Evolutionary conservation across 2,113 vertebrate genomes (phyloP).

Genomic region (Dolichallabes microphthalmus): DNA sequence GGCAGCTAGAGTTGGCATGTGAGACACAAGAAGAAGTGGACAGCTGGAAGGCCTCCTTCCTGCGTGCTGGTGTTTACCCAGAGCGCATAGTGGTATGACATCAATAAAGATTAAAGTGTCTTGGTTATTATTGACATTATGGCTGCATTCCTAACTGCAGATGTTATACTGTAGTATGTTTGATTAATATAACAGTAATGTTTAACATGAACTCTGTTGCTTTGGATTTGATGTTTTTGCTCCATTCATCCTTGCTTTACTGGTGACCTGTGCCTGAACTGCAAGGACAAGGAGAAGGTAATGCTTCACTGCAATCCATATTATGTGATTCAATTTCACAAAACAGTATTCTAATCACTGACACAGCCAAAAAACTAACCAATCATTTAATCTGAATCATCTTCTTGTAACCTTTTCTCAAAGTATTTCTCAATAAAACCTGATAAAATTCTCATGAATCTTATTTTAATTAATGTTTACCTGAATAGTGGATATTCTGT

Average conservation of each 20-base stretch:
- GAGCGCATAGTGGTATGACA: slow-evolving; percentile 84
- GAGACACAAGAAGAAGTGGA: slow-evolving; percentile 96
- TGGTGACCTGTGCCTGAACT: background rate
- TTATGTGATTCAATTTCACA: background rate
- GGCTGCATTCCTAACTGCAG: background rate
- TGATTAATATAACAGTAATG: background rate
- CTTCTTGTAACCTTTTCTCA: background rate
- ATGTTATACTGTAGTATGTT: background rate
- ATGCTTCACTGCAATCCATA: background rate
- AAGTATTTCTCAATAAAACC: background rate
- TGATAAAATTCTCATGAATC: background rate
- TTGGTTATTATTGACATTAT: background rate
- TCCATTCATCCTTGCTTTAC: background rate
- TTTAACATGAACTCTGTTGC: background rate
- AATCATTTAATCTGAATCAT: background rate
- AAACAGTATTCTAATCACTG: background rate
- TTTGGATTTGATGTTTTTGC: background rate
- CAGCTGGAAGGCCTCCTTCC: slow-evolving; percentile 95
- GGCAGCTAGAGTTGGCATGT: slow-evolving; percentile 91
- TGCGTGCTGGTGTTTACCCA: slow-evolving; percentile 92
- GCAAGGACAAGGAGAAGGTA: slow-evolving; percentile 69
- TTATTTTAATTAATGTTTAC: background rate
- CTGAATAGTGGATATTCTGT: background rate
- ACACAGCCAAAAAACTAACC: background rate
- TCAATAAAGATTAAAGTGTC: background rate